Percentiles rank a stretch among this genome's conserved stretches.
Evolutionary conservation across 1,140 invertebrate genomes (phyloP).

Genomic region (Hypsibius dujardini): DNA sequence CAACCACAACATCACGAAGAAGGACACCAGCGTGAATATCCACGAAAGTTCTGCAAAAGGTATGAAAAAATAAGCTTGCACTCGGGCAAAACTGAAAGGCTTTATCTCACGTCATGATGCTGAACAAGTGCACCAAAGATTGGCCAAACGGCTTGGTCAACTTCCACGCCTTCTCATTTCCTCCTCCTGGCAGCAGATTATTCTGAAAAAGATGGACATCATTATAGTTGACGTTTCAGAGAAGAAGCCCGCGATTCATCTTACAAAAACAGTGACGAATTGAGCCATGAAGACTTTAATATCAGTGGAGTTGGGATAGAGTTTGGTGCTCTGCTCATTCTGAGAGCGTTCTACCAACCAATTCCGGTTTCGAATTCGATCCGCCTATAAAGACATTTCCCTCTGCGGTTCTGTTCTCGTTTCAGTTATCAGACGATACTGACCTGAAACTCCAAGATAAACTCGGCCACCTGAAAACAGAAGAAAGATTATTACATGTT

Average conservation of each 20-base stretch:
- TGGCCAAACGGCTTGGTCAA: conserved; percentile 1
- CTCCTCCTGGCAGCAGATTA: conserved; percentile 5
- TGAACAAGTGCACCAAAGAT: conserved; percentile 4
- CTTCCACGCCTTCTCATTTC: not conserved
- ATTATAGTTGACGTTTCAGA: not conserved
- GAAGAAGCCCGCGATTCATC: not conserved
- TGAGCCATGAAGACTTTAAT: conserved; percentile 6
- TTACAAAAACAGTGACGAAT: conserved; percentile 1
- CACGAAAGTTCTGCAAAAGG: not conserved
- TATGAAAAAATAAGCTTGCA: not conserved
- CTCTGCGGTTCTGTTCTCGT: not conserved
- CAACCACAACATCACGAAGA: not conserved
- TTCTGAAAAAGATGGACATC: not conserved
- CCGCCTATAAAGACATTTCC: not conserved
- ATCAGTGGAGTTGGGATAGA: not conserved
- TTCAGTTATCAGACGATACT: not conserved
- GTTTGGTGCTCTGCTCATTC: conserved; percentile 9
- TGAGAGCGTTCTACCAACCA: not conserved
- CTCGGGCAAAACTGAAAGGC: no score
- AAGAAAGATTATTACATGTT: no score
- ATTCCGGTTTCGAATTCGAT: conserved; percentile 5
- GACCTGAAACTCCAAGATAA: conserved; percentile 1
- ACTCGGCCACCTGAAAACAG: not conserved
- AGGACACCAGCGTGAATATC: conserved; percentile 5
- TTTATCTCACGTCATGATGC: not conserved